phyloP scores from a whole-genome alignment of 1,140 invertebrate species.

The Procambarus virginalis region DNA sequence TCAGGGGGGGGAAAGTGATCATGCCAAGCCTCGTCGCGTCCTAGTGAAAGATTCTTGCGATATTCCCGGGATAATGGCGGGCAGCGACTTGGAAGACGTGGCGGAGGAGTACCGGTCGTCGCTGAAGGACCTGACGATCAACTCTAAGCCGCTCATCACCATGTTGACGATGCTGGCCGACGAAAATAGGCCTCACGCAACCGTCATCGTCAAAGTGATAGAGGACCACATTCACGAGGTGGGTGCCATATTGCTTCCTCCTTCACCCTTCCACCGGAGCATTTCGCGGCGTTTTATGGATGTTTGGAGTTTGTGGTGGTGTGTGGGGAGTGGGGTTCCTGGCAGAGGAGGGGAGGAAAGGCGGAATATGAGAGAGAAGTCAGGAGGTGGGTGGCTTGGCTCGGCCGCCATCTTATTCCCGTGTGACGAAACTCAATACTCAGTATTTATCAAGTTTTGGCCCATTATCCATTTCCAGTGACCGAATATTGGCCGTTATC shows the following conservation, averaged over 20 bases:
- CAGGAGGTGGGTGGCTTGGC: too few relatives aligned
- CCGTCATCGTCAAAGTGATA: constrained; percentile 52
- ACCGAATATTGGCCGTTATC: too few relatives aligned
- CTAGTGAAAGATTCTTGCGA: not conserved
- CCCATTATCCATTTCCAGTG: too few relatives aligned
- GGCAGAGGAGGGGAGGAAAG: not conserved
- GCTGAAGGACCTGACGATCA: constrained; percentile 35
- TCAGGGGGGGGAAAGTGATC: not conserved
- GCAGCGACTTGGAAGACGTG: not conserved
- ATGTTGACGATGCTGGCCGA: constrained; percentile 60
- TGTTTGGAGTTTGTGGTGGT: not conserved
- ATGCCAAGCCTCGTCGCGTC: not conserved
- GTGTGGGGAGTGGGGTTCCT: too few relatives aligned
- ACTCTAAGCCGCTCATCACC: constrained; percentile 58
- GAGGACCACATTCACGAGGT: constrained; percentile 51
- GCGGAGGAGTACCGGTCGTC: constrained; percentile 56
- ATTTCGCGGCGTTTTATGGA: not conserved
- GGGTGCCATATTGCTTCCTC: not conserved
- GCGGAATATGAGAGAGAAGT: not conserved
- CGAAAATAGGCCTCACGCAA: constrained; percentile 40
- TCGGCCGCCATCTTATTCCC: too few relatives aligned
- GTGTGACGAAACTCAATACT: too few relatives aligned
- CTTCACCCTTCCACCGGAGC: not conserved
- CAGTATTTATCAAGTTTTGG: too few relatives aligned
- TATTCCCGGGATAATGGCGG: not conserved